phyloP scores from a whole-genome alignment of 2,797 vertebrate genomes.

The Argentina silus region DNA sequence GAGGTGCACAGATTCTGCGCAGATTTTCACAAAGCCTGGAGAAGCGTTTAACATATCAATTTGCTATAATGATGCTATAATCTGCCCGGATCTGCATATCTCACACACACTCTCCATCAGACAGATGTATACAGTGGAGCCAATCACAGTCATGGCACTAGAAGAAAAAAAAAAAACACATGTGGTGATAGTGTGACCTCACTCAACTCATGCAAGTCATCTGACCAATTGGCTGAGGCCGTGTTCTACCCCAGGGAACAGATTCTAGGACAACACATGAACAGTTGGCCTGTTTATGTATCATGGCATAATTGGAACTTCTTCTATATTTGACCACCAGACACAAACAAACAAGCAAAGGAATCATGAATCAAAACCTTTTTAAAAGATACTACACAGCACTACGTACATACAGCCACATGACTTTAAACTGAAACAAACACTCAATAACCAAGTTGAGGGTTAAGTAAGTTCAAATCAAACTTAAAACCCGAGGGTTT shows the following conservation, averaged over 20 bases:
- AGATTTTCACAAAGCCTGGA: too few relatives aligned
- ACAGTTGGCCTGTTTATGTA: slow-evolving; percentile 16
- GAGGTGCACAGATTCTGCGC: not conserved
- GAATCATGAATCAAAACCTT: slow-evolving; percentile 27
- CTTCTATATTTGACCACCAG: slow-evolving; percentile 32
- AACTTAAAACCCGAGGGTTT: too few relatives aligned
- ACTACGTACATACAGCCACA: slow-evolving; percentile 24
- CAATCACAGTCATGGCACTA: too few relatives aligned
- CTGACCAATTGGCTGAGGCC: slow-evolving; percentile 21
- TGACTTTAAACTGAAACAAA: slow-evolving; percentile 43
- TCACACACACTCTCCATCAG: too few relatives aligned
- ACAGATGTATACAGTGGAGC: too few relatives aligned
- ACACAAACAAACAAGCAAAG: slow-evolving; percentile 27
- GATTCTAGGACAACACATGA: slow-evolving; percentile 19
- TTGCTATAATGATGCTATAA: too few relatives aligned
- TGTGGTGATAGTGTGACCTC: slow-evolving; percentile 23
- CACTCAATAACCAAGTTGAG: not conserved
- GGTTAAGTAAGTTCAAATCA: slow-evolving; percentile 43
- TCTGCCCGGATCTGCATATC: too few relatives aligned
- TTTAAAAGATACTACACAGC: not conserved
- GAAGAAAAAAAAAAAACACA: too few relatives aligned
- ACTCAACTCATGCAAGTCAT: slow-evolving; percentile 38
- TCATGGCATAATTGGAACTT: not conserved
- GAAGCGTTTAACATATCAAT: too few relatives aligned
- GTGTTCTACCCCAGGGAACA: slow-evolving; percentile 23